A percentile compares a stretch with the other conserved stretches of the same genome.
Evolutionary conservation across 1,140 invertebrate genomes (phyloP).

Genomic region (Epicauta chinensis): DNA sequence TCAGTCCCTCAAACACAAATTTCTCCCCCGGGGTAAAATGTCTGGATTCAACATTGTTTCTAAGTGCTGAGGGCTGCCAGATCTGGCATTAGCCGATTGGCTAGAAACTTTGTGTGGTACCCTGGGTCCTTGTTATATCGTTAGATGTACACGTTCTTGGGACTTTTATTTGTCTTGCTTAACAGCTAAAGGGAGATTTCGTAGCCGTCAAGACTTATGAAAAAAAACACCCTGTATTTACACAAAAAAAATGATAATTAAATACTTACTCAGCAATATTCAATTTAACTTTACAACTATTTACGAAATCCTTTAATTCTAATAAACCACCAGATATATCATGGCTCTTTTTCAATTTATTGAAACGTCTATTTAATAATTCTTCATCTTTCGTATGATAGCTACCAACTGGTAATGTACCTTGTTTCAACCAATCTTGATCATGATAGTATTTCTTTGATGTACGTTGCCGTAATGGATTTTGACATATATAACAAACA

Average conservation of each 20-base stretch:
- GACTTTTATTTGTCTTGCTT: too few relatives aligned
- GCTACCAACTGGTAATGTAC: conserved; percentile 58
- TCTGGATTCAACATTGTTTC: too few relatives aligned
- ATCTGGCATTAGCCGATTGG: too few relatives aligned
- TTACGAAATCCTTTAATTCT: conserved; percentile 60
- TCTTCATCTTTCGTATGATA: conserved; percentile 44
- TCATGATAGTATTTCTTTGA: conserved; percentile 72
- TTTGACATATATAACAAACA: conserved; percentile 78
- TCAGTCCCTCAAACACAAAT: too few relatives aligned
- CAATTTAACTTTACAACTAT: conserved; percentile 66
- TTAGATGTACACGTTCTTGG: too few relatives aligned
- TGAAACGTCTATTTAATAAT: conserved; percentile 38
- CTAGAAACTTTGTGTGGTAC: too few relatives aligned
- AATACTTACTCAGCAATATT: conserved; percentile 66
- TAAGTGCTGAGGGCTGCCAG: too few relatives aligned
- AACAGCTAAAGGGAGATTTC: too few relatives aligned
- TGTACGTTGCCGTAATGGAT: conserved; percentile 64
- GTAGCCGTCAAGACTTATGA: conserved; percentile 10
- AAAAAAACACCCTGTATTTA: not conserved
- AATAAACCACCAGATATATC: conserved; percentile 65
- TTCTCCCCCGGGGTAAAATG: too few relatives aligned
- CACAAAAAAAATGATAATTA: conserved; percentile 2
- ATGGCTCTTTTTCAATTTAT: conserved; percentile 58
- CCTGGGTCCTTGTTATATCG: too few relatives aligned
- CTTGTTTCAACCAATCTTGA: conserved; percentile 82